Conservation (phyloP, 2,888 invertebrate genomes). For the Baccha elongata region DNA sequence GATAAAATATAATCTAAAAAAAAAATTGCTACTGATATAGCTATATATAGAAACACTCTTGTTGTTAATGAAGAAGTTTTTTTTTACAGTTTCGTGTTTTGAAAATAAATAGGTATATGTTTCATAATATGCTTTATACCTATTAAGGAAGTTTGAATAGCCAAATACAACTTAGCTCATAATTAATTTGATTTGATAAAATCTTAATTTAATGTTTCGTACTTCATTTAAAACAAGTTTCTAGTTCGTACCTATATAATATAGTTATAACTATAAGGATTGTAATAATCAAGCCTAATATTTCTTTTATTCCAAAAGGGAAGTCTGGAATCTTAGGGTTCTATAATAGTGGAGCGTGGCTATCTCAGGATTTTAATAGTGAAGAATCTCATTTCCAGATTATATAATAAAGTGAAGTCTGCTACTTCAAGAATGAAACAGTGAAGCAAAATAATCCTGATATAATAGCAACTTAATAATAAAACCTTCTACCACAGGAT, state of each 20-base stretch:
- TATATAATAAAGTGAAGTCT: too few species aligned
- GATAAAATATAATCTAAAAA: conserved; percentile 15
- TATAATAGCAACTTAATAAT: too few species aligned
- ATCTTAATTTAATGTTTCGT: conserved; percentile 11
- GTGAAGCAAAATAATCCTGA: too few species aligned
- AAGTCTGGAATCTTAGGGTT: neutral
- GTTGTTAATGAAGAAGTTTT: conserved; percentile 34
- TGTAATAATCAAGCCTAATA: neutral
- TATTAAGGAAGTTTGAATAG: conserved; percentile 6
- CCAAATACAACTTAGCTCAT: conserved; percentile 12
- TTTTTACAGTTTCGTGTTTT: conserved; percentile 1
- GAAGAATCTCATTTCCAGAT: too few species aligned
- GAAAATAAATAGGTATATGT: neutral
- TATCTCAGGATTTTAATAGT: too few species aligned
- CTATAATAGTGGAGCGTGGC: neutral
- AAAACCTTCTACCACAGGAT: too few species aligned
- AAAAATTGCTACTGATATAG: too few species aligned
- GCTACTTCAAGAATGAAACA: too few species aligned
- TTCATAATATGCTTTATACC: neutral
- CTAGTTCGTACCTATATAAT: too few species aligned
- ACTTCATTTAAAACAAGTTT: too few species aligned
- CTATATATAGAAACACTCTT: conserved; percentile 26
- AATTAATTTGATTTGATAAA: conserved; percentile 27
- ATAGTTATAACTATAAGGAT: neutral
- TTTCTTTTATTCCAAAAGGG: too few species aligned